phyloP scores from a whole-genome alignment of 2,113 vertebrate genomes.

The Triplophysa tibetana region DNA sequence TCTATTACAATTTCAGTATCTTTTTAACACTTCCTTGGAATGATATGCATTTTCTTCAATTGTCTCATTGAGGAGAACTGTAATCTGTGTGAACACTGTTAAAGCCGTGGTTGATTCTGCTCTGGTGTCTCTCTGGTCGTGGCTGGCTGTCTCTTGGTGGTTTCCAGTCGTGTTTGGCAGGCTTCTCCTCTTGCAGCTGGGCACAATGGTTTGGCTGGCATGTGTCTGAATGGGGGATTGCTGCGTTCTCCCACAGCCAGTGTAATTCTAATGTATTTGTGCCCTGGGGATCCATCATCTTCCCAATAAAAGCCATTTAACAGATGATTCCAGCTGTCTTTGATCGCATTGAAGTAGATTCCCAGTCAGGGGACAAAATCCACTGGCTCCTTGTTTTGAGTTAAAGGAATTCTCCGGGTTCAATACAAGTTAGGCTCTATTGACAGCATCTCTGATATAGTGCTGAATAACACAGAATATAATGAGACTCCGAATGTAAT shows the following conservation, averaged over 20 bases:
- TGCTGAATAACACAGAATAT: too few species aligned
- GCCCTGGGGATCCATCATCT: constrained; percentile 71
- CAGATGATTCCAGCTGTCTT: constrained; percentile 72
- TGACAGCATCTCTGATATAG: too few species aligned
- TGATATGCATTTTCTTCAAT: too few species aligned
- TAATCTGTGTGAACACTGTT: background rate
- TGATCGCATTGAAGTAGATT: constrained; percentile 67
- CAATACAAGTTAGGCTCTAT: background rate
- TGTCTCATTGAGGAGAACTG: background rate
- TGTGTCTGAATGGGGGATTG: constrained; percentile 64
- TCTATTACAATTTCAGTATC: too few species aligned
- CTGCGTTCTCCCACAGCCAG: constrained; percentile 67
- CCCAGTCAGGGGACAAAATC: constrained; percentile 53
- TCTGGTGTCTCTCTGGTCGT: constrained; percentile 58
- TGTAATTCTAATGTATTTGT: constrained; percentile 68
- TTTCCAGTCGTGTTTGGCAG: constrained; percentile 73
- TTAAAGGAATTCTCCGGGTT: constrained; percentile 25
- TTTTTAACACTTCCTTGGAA: too few species aligned
- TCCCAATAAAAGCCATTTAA: constrained; percentile 66
- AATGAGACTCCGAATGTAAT: too few species aligned
- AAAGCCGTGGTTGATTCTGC: constrained; percentile 7
- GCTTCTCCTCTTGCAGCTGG: constrained; percentile 66
- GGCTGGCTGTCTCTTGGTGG: constrained; percentile 60
- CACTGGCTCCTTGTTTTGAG: constrained; percentile 61
- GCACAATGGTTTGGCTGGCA: constrained; percentile 71